phyloP scores from a whole-genome alignment of 1,140 invertebrate genomes.

The Gryon sp. region DNA sequence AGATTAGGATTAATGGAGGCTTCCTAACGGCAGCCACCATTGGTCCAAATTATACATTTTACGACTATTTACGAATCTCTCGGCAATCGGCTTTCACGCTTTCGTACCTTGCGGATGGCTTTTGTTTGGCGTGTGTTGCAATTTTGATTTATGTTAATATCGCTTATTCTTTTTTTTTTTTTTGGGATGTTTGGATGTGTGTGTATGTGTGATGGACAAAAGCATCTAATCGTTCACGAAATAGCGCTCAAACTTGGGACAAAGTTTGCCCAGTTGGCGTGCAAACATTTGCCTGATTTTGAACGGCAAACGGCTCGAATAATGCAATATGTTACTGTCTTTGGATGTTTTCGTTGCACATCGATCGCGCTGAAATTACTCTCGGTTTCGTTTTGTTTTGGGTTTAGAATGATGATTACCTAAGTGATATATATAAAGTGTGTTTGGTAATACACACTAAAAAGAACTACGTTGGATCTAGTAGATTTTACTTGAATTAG shows the following conservation, averaged over 20 bases:
- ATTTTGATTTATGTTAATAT: constrained; percentile 50
- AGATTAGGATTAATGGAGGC: constrained; percentile 62
- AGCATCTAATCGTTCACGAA: not conserved
- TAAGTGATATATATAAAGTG: no score
- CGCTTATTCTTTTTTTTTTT: not conserved
- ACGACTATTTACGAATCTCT: constrained; percentile 43
- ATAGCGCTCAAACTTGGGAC: not conserved
- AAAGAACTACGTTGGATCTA: no score
- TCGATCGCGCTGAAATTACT: not conserved
- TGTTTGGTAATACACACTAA: no score
- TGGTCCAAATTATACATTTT: constrained; percentile 48
- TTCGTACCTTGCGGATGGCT: constrained; percentile 4
- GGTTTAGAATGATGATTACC: no score
- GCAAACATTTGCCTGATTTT: constrained; percentile 23
- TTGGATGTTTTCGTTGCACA: not conserved
- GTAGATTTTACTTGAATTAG: no score
- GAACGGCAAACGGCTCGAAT: not conserved
- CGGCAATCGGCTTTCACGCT: constrained; percentile 42
- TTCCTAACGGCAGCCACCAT: constrained; percentile 29
- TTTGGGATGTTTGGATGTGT: not conserved
- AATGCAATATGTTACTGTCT: constrained; percentile 6
- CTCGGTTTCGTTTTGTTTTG: not conserved
- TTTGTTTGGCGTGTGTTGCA: constrained; percentile 40
- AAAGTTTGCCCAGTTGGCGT: not conserved
- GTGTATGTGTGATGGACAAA: no score